Percentiles rank a stretch among this genome's conserved stretches.
Evolutionary conservation across 2,797 vertebrate species (phyloP).

Genomic region (Intellagama lesueurii): DNA sequence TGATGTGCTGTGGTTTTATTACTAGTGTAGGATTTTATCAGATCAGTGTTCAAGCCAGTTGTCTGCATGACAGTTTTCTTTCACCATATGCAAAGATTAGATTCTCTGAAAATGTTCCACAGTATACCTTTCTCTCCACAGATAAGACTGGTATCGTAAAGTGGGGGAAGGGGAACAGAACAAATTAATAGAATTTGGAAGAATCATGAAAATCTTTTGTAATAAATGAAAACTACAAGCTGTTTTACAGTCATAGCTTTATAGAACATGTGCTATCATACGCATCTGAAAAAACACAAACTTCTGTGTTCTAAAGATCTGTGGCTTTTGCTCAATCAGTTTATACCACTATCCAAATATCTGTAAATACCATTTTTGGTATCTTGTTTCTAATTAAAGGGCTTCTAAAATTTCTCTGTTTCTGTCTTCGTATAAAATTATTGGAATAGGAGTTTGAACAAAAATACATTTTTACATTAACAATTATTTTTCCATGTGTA

Average conservation of each 20-base stretch:
- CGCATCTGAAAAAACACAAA: not conserved
- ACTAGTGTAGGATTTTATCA: not conserved
- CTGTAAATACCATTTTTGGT: conserved; percentile 8
- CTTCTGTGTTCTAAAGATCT: not conserved
- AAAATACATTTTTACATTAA: not conserved
- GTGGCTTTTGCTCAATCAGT: not conserved
- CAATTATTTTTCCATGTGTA: not conserved
- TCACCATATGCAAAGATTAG: not conserved
- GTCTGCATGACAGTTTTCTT: not conserved
- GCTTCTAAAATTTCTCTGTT: conserved; percentile 2
- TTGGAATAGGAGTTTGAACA: not conserved
- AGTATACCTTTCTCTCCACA: not conserved
- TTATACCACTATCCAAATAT: conserved; percentile 8
- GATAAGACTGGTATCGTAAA: not conserved
- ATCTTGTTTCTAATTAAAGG: not conserved
- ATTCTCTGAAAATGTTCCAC: not conserved
- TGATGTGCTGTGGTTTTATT: not conserved
- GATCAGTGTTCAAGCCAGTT: not conserved
- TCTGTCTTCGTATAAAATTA: not conserved
- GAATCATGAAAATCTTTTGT: not conserved
- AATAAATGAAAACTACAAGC: not conserved
- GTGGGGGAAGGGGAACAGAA: not conserved
- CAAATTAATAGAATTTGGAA: not conserved
- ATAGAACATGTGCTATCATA: not conserved
- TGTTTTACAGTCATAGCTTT: not conserved